Evolutionary conservation across 2,113 vertebrate genomes (phyloP), one percentile per base, ranked within the genome.

Genomic region (Heliornis fulica): DNA sequence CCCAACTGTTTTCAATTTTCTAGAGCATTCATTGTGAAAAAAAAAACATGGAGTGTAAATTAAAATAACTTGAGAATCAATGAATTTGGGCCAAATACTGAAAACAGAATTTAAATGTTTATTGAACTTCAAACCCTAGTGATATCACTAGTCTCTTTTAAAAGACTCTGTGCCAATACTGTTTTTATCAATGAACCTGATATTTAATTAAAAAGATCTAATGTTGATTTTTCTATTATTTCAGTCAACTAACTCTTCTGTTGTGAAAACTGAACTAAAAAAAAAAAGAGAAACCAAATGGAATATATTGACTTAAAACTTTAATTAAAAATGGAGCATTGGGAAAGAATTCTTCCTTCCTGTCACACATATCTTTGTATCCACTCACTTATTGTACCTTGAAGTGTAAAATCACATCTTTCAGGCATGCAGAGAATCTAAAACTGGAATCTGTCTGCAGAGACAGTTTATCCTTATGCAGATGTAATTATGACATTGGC

Each of bases 11-110:
- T 50, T 54, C 61, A 84, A 72, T 72, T 83, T 89, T 66, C 56
- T 68, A 81, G 29, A 51, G 72, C 88, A 74, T 61, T 78, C 61
- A 65, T 16, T 65, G 68, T 36, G 91, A 81, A 57, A 93, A 91
- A 63, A 89, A n/a, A n/a, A n/a, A n/a, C n/a, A n/a, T n/a, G n/a
- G 16, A 71, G 26, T 36, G 74, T 28, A 54, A 61, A 95, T 46
- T 40, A 84, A 96, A 90, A 12, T 51, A 94, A 86, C 57, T 86
- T 85, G 63, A 89, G 46, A 95, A 75, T 75, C 95, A 87, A 94
- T 84, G 12, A 60, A 81, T 50, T 87, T 75, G n/a, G 71, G 94
- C 26, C 61, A 93, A 97, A 96, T n/a, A 20, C 9, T 76, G 18
- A 65, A 85, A 94, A 51, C 7, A 63, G 72, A 63, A 87, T 94